Percentiles rank a stretch among this genome's conserved stretches.
These are phyloP conservation scores for Bibio marci DNA, from an alignment of 2,888 invertebrate genomes.

Conservation along the genomic window DNA sequence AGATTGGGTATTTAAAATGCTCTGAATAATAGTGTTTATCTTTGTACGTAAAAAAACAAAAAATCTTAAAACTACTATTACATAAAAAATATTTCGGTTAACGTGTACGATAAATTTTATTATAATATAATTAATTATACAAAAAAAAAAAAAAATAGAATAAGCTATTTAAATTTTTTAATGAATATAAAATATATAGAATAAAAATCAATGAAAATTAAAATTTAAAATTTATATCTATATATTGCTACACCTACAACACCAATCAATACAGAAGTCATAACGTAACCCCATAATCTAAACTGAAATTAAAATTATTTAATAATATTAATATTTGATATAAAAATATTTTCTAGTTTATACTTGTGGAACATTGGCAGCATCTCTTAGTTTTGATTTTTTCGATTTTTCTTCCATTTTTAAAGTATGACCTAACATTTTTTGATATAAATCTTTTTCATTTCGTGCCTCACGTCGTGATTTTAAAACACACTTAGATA, in stretches of 20 bases:
- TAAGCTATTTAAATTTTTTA: too few relatives aligned
- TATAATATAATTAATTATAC: too few relatives aligned
- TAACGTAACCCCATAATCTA: constrained; percentile 26
- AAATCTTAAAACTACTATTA: too few relatives aligned
- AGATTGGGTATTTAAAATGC: too few relatives aligned
- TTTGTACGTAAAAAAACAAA: too few relatives aligned
- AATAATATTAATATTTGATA: too few relatives aligned
- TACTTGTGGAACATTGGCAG: constrained; percentile 11
- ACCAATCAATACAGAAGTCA: constrained; percentile 54
- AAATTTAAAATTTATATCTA: constrained; percentile 45
- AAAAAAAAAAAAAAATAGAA: too few relatives aligned
- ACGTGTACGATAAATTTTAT: too few relatives aligned
- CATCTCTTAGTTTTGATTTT: constrained; percentile 18
- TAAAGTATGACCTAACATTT: constrained; percentile 41
- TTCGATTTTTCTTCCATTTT: constrained; percentile 24
- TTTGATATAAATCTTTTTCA: constrained; percentile 47
- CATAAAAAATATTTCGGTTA: too few relatives aligned
- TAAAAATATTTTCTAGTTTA: background rate
- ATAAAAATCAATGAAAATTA: constrained; percentile 12
- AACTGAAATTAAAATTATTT: constrained; percentile 18
- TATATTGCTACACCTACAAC: constrained; percentile 57
- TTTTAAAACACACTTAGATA: constrained; percentile 36
- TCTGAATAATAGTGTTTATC: too few relatives aligned
- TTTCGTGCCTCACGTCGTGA: constrained; percentile 38
- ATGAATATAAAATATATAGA: too few relatives aligned